Evolutionary conservation across 2,888 invertebrate genomes (phyloP), one percentile per base, ranked within the genome.

Genomic region (Scaptomyza polygonia): DNA sequence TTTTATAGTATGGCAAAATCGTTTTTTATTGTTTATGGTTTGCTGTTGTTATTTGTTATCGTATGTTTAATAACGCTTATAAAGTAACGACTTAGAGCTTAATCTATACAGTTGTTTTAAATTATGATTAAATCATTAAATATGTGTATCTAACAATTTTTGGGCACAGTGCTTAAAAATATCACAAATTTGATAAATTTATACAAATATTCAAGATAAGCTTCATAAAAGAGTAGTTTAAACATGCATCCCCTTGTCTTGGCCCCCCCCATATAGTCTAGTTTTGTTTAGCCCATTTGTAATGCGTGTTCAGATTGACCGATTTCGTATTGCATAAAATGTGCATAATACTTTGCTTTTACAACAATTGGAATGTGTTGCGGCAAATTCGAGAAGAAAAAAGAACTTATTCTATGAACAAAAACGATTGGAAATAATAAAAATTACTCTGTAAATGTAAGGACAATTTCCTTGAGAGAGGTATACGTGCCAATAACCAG

Each of bases 401-500:
- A 45, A 12, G 45, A 67, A 58, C 44, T 62, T 59, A 63, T 36
- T 6, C 25, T 58, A 61, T 18, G 16, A 44, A 57, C 55, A 59
- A 49, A 47, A 51, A 57, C 29, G 51, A 56, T 27, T 49, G 45
- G 25, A 25, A 16, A 25, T 58, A 56, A 49, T n/a, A n/a, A 86
- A 43, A 68, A 73, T 65, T 79, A 81, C 55, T 88, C 72, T 7
- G 77, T 62, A 88, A 95, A 94, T 65, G 93, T 94, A 11, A 90
- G 74, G 67, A 95, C 93, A 79, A 95, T 95, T 69, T 93, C 94
- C 7, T 93, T 92, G 0, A 96, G 90, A 30, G 95, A 94, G 6
- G 95, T 95, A 90, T 94, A 95, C 0, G 95, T 95, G 53, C 96
- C 96, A 36, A 95, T 94, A 5, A 95, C 88, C 25, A 96, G 93